Percentiles rank a stretch among this genome's conserved stretches.
Evolutionary conservation across 2,797 vertebrate genomes (phyloP).

Genomic region (Silurus lanzhouensis): DNA sequence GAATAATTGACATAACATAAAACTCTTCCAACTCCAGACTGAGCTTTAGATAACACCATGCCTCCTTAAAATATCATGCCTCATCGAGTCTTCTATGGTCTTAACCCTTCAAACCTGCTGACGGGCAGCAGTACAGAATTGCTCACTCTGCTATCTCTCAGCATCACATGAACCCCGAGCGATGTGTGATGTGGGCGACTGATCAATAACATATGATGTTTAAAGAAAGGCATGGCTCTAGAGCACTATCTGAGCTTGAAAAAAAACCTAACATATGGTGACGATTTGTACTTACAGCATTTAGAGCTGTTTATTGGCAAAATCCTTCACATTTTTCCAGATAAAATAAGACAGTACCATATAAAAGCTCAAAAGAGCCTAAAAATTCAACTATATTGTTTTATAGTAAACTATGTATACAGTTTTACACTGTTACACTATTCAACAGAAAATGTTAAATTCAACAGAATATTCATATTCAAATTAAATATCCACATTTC

Average conservation of each 20-base stretch:
- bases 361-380: conserved; percentile 5
- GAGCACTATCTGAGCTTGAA: background rate
- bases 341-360: background rate
- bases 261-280: background rate
- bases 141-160: background rate
- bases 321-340: background rate
- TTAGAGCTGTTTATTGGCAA: background rate
- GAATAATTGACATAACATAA: conserved; percentile 20
- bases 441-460: background rate
- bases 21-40: background rate
- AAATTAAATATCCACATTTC: background rate
- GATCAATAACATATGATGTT: conserved; percentile 5
- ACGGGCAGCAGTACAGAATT: background rate
- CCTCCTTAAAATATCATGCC: background rate
- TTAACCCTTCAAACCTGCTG: background rate
- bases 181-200: background rate
- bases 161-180: background rate
- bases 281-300: background rate
- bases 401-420: background rate
- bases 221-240: background rate
- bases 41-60: background rate
- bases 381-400: background rate
- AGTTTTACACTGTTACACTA: background rate
- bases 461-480: background rate
- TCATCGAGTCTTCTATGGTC: background rate